Evolutionary conservation across 2,797 vertebrate species (phyloP).

Genomic region (Dromococcyx pavoninus): DNA sequence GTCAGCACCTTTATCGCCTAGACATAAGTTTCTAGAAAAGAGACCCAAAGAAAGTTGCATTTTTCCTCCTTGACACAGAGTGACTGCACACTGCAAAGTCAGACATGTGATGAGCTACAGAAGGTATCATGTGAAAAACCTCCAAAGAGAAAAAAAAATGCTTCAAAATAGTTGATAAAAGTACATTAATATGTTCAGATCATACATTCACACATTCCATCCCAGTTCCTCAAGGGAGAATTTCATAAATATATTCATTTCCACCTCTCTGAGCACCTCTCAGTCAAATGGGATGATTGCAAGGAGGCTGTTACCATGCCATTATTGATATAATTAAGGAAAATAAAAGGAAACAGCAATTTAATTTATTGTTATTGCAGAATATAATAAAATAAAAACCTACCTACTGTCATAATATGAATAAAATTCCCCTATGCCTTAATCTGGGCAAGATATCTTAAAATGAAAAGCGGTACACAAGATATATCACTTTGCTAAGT

Average conservation of each 20-base stretch:
- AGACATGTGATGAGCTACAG: background rate
- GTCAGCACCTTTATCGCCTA: rapidly evolving
- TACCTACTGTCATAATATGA: background rate
- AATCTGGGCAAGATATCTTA: background rate
- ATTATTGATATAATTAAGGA: background rate
- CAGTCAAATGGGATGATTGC: background rate
- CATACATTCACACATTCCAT: background rate
- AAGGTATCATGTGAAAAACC: background rate
- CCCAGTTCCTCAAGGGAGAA: background rate
- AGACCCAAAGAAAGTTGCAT: background rate
- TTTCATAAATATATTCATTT: background rate
- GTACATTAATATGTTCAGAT: background rate
- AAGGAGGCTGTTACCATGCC: background rate
- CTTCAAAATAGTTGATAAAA: background rate
- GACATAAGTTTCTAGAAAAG: background rate
- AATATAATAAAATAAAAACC: background rate
- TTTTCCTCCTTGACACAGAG: background rate
- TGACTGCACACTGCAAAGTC: background rate
- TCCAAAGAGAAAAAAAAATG: rapidly evolving
- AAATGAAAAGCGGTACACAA: background rate
- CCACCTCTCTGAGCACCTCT: background rate
- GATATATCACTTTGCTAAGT: background rate
- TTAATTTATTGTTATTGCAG: background rate
- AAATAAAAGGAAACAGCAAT: background rate
- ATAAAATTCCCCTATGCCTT: background rate